phyloP scores from a whole-genome alignment of 2,888 invertebrate genomes.

The Uloborus plumipes region DNA sequence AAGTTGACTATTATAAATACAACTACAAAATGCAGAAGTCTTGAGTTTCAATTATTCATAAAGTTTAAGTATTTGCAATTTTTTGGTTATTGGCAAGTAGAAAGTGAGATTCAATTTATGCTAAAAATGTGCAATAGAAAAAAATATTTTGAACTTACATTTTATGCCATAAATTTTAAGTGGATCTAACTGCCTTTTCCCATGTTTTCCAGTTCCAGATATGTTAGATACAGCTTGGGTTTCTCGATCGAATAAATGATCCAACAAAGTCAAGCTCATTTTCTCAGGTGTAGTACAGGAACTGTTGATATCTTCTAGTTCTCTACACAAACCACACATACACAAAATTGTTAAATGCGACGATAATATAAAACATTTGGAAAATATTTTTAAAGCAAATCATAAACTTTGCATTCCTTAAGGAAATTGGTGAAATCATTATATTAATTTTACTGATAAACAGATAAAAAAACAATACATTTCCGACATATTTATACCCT shows the following conservation, averaged over 20 bases:
- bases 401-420: too few relatives aligned
- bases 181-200: conserved; percentile 74
- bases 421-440: too few relatives aligned
- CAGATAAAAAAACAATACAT: too few relatives aligned
- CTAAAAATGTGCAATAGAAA: too few relatives aligned
- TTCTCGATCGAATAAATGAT: conserved; percentile 74
- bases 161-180: conserved; percentile 73
- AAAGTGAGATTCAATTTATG: too few relatives aligned
- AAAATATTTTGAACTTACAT: conserved; percentile 69
- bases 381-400: neutral
- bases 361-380: neutral
- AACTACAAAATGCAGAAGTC: too few relatives aligned
- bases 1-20: too few relatives aligned
- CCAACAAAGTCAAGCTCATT: conserved; percentile 74
- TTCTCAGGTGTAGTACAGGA: conserved; percentile 74
- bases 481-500: too few relatives aligned
- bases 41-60: too few relatives aligned
- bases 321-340: conserved; percentile 22
- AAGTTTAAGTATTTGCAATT: too few relatives aligned
- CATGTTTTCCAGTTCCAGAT: conserved; percentile 74
- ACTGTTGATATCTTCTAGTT: conserved; percentile 73
- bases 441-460: too few relatives aligned
- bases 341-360: neutral
- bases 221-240: conserved; percentile 74
- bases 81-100: too few relatives aligned